Conservation (phyloP, 2,888 invertebrate species). For the Drosophila greeni region DNA sequence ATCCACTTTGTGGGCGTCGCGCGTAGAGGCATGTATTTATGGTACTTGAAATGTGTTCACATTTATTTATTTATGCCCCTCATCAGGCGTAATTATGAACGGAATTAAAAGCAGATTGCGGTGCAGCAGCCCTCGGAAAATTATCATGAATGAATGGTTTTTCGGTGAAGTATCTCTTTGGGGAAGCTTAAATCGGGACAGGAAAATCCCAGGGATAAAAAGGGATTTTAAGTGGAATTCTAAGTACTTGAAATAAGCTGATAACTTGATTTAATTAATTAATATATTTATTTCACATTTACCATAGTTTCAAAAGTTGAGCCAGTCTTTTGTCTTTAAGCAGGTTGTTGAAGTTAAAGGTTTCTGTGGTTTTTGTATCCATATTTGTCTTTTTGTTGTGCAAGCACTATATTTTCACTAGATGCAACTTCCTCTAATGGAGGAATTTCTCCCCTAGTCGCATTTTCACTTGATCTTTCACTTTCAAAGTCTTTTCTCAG, state of each 20-base stretch:
- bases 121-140: constrained; percentile 15
- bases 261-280: background rate
- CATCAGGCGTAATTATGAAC: constrained; percentile 24
- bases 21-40: constrained; percentile 36
- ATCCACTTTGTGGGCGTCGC: constrained; percentile 23
- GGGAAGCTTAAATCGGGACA: background rate
- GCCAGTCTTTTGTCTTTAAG: constrained; percentile 6
- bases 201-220: background rate
- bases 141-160: constrained; percentile 20
- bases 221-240: background rate
- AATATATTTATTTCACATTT: background rate
- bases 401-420: background rate
- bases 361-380: constrained; percentile 1
- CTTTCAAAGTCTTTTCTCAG: constrained; percentile 23
- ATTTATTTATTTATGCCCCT: constrained; percentile 41
- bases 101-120: constrained; percentile 17
- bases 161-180: background rate
- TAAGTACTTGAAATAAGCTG: too few relatives aligned
- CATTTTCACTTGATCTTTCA: constrained; percentile 31
- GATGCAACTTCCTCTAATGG: constrained; percentile 7
- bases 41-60: constrained; percentile 27
- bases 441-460: constrained; percentile 14
- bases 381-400: constrained; percentile 1
- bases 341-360: background rate
- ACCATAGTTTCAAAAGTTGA: constrained; percentile 6